Base-by-base conservation (phyloP, 2,797 vertebrate species). In the Adrianichthys oophorus region DNA sequence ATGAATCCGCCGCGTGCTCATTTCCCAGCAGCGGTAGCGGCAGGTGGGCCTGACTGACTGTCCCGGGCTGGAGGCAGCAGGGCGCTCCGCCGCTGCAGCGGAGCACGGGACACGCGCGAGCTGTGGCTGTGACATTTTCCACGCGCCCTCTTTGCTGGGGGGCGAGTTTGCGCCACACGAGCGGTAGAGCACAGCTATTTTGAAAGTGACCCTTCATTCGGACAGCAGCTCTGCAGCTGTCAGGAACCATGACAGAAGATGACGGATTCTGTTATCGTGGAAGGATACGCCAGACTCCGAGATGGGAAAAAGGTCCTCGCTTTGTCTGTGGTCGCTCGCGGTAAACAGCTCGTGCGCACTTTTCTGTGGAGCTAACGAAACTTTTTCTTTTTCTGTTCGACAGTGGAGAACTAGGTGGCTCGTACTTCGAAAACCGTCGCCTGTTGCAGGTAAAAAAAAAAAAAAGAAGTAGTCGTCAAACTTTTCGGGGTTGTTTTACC, bases 171-270 rank as follows among this genome's bases (percentile, higher is more conserved):
- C 72, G 59, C 73, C 77, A 32, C 75, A 13, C 62, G 52, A 50
- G 75, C 85, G 65, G 76, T 59, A 37, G 55, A 57, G 44, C 55
- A 68, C 78, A 92, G 93, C 93, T 95, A 93, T 95, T 96, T 94
- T 95, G 94, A 95, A 95, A 94, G 93, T 94, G 94, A 95, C 93
- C 94, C 92, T 85, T 91, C 90, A 91, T 86, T 86, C 77, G 78
- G 85, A 66, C 83, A 85, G 88, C 82, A 76, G 79, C 80, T 56
- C 68, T 79, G 88, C 95, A 95, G 94, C 95, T 95, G 93, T 95
- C 91, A 88, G 94, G 92, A 94, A 95, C 91, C 94, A 98, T 97
- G 96, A 94, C 93, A 91, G 94, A 98, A 98, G 95, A 98, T 98
- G 96, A 97, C 95, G 92, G 96, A 98, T 93, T 94, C 95, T 88